Conservation (phyloP, 2,888 invertebrate species). For the Rhynchonema sp. region DNA sequence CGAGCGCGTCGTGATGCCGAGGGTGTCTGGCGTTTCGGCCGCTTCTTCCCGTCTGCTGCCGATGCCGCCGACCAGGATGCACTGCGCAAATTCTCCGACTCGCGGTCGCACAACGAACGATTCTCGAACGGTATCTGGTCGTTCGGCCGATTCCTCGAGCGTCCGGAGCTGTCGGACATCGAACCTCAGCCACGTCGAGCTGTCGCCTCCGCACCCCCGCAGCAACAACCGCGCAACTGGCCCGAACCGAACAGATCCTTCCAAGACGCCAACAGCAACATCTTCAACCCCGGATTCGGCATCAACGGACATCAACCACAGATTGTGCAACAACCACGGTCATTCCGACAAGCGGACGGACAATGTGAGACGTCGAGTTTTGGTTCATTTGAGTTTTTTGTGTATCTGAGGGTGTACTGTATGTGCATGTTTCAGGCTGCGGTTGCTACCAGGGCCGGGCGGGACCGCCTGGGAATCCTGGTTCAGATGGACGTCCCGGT, state of each 20-base stretch:
- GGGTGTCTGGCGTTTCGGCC: neutral
- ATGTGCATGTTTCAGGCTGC: too few relatives aligned
- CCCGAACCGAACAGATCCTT: too few relatives aligned
- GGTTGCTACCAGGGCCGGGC: slow-evolving; percentile 2
- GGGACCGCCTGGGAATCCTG: neutral
- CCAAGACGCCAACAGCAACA: too few relatives aligned
- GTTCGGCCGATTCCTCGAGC: neutral
- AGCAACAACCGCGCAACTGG: neutral
- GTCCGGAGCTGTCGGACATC: neutral
- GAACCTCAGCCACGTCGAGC: too few relatives aligned
- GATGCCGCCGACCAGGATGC: neutral
- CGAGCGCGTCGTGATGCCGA: too few relatives aligned
- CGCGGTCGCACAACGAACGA: too few relatives aligned
- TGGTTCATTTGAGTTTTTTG: too few relatives aligned
- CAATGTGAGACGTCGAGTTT: neutral
- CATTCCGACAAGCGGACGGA: neutral
- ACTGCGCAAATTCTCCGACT: too few relatives aligned
- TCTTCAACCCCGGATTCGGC: too few relatives aligned
- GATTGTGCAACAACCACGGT: too few relatives aligned
- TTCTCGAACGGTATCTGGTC: neutral
- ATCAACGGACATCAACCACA: too few relatives aligned
- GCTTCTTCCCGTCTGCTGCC: neutral
- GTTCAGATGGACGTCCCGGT: neutral
- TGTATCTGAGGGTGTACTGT: neutral
- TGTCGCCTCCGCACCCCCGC: neutral